Evolutionary conservation across 2,888 invertebrate genomes (phyloP).

Genomic region (Polydrusus pterygomalis): DNA sequence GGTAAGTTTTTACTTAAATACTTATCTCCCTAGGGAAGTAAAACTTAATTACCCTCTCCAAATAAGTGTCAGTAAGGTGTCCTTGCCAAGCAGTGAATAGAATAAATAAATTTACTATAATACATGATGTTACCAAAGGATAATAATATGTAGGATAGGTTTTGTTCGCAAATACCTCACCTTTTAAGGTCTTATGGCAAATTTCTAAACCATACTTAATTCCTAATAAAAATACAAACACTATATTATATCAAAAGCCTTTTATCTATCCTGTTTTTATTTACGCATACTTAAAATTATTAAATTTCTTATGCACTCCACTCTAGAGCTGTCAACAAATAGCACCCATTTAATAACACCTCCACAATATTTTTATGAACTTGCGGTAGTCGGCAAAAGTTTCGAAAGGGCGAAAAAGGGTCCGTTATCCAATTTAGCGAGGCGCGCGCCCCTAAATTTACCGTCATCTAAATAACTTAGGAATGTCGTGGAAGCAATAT

Average conservation of each 20-base stretch:
- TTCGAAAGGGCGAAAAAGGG: slow-evolving; percentile 46
- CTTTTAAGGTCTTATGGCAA: too few species aligned
- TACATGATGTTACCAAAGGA: too few species aligned
- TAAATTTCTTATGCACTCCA: slow-evolving; percentile 5
- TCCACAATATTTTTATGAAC: slow-evolving; percentile 50
- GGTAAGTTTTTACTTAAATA: too few species aligned
- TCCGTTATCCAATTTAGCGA: slow-evolving; percentile 70
- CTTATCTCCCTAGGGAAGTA: too few species aligned
- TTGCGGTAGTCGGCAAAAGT: slow-evolving; percentile 41
- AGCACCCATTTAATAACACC: slow-evolving; percentile 12
- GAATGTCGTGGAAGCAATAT: slow-evolving; percentile 72
- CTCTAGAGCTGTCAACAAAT: slow-evolving; percentile 7
- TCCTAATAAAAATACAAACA: too few species aligned
- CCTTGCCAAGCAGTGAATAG: too few species aligned
- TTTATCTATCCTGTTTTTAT: background rate
- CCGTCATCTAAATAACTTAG: slow-evolving; percentile 72
- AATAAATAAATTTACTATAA: too few species aligned
- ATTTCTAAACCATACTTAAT: too few species aligned
- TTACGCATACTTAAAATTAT: background rate
- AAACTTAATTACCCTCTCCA: too few species aligned
- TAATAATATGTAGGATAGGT: too few species aligned
- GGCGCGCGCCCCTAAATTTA: slow-evolving; percentile 70
- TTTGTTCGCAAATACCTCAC: too few species aligned
- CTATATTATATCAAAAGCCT: background rate
- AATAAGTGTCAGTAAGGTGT: too few species aligned